Conservation (phyloP, 2,113 vertebrate species). For the Vulpes ferrilata region DNA sequence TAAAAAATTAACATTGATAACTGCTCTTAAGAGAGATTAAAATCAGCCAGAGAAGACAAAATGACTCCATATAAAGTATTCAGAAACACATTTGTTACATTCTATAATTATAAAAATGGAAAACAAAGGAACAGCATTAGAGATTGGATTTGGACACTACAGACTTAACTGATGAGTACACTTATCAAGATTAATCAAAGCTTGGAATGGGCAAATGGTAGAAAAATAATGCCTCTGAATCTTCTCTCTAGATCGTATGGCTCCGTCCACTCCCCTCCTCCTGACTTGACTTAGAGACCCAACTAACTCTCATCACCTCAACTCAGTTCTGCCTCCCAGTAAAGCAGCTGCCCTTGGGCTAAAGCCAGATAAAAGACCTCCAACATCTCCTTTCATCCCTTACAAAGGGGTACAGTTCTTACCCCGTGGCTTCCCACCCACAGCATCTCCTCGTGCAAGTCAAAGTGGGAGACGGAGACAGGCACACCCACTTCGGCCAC, state of each 20-base stretch:
- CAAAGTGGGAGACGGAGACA: constrained; percentile 95
- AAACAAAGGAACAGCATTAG: not conserved
- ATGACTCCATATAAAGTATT: constrained; percentile 12
- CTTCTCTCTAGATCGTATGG: not conserved
- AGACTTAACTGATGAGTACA: not conserved
- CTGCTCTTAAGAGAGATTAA: not conserved
- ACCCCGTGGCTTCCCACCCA: constrained; percentile 99
- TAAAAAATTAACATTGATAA: constrained; percentile 42
- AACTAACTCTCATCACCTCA: constrained; percentile 9
- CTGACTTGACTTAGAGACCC: not conserved
- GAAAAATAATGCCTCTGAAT: not conserved
- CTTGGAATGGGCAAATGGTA: not conserved
- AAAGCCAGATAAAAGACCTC: constrained; percentile 37
- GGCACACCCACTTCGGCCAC: constrained; percentile 97
- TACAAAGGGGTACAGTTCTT: constrained; percentile 75
- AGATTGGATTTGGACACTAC: constrained; percentile 46
- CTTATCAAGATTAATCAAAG: constrained; percentile 48
- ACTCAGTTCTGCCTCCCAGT: not conserved
- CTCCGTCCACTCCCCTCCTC: not conserved
- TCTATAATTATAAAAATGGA: constrained; percentile 30
- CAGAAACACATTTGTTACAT: not conserved
- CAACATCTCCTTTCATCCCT: constrained; percentile 25
- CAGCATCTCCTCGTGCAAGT: constrained; percentile 97
- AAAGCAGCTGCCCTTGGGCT: not conserved
- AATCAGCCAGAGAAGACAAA: constrained; percentile 44